These are phyloP conservation scores for Plebejus melissa DNA, from an alignment of 2,888 invertebrate genomes.

Conservation along the genomic window DNA sequence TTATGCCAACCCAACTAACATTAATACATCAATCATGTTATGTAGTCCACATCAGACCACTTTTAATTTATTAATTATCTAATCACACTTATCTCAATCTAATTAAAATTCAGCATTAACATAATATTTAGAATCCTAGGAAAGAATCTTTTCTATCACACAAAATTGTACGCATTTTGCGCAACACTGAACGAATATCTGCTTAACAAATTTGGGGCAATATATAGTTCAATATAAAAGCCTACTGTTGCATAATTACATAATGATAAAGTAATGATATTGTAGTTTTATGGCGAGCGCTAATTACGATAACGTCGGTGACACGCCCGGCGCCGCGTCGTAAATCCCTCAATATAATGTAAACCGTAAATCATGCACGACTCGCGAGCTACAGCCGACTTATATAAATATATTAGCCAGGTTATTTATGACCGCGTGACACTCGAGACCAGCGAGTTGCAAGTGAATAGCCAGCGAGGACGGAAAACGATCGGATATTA, in stretches of 20 bases:
- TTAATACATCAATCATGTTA: no score
- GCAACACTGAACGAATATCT: neutral
- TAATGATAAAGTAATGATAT: neutral
- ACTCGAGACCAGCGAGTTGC: neutral
- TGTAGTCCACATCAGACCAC: no score
- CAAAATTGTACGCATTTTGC: neutral
- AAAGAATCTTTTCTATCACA: neutral
- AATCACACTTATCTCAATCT: no score
- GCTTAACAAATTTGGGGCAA: neutral
- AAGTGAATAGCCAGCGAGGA: neutral
- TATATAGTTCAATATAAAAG: neutral
- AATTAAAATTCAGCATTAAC: no score
- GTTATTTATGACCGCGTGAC: neutral
- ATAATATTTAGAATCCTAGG: no score
- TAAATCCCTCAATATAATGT: conserved; percentile 16
- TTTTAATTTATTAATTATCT: no score
- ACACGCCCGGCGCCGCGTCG: neutral
- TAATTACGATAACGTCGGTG: neutral
- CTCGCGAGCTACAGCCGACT: neutral
- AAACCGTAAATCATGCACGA: neutral
- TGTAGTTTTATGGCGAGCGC: conserved; percentile 5
- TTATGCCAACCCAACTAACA: no score
- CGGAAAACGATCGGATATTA: neutral
- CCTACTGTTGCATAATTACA: neutral
- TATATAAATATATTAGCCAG: neutral